These are phyloP conservation scores for Caranx melampygus DNA, from an alignment of 2,113 vertebrate species.

Conservation along the genomic window DNA sequence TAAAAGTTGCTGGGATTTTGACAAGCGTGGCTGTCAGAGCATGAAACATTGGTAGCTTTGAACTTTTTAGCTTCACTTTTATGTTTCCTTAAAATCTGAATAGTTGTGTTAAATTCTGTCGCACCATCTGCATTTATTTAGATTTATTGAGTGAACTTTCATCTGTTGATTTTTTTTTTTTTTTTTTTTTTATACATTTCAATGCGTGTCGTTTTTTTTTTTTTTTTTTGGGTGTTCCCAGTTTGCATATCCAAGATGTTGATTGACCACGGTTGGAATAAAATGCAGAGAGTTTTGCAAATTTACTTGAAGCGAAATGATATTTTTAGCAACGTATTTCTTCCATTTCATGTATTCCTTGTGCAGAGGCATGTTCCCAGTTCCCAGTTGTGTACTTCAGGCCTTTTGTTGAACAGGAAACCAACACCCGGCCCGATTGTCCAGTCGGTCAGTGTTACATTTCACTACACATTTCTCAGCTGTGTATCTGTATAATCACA, in stretches of 20 bases:
- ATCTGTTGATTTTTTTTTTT: neutral
- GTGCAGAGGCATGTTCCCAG: neutral
- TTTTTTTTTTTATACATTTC: neutral
- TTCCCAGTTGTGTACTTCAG: neutral
- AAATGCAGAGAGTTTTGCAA: conserved; percentile 12
- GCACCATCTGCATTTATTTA: conserved; percentile 27
- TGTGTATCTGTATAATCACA: conserved; percentile 58
- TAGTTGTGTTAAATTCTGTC: conserved; percentile 13
- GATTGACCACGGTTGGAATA: neutral
- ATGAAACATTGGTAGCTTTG: conserved; percentile 45
- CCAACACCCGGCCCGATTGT: conserved; percentile 37
- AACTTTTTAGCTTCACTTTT: conserved; percentile 27
- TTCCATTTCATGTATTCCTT: neutral
- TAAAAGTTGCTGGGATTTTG: conserved; percentile 1
- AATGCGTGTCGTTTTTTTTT: too few relatives aligned
- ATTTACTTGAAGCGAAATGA: neutral
- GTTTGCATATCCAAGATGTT: neutral
- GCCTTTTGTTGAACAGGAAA: conserved; percentile 64
- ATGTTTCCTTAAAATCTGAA: conserved; percentile 6
- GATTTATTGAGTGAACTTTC: neutral
- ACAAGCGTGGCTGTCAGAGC: conserved; percentile 14
- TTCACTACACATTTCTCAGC: conserved; percentile 59
- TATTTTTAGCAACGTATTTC: neutral
- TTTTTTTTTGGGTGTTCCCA: conserved; percentile 12
- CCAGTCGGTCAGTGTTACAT: conserved; percentile 64